Percentiles rank a stretch among this genome's conserved stretches.
These are phyloP conservation scores for Smithornis capensis DNA, from an alignment of 2,113 vertebrate species.

Conservation along the genomic window DNA sequence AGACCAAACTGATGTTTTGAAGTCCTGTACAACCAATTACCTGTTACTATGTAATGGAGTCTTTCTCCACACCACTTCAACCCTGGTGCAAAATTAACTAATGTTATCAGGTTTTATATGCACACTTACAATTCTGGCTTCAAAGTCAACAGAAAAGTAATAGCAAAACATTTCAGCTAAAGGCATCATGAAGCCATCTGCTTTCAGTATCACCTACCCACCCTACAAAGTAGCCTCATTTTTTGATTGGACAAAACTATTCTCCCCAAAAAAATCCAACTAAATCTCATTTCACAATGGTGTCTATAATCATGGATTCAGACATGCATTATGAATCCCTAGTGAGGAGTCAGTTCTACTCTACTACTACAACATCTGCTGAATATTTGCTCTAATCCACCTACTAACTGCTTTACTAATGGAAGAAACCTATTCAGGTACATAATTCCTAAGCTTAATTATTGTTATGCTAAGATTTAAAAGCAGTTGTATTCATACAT, in stretches of 20 bases:
- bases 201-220: background rate
- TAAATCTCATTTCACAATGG: background rate
- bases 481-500: background rate
- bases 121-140: background rate
- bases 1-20: too few species aligned
- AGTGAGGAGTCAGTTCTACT: background rate
- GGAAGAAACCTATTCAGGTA: background rate
- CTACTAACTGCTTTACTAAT: background rate
- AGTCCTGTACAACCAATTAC: background rate
- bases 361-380: background rate
- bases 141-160: background rate
- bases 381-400: background rate
- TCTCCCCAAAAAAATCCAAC: background rate
- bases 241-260: background rate
- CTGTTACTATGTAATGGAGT: rapidly evolving
- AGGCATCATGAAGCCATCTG: background rate
- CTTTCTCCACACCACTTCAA: background rate
- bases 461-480: background rate
- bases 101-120: background rate
- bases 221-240: background rate
- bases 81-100: background rate
- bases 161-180: background rate
- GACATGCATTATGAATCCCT: background rate
- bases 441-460: background rate
- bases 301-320: background rate